Percentiles rank a stretch among this genome's conserved stretches.
These are phyloP conservation scores for Chrysolina haemoptera DNA, from an alignment of 2,888 invertebrate species.

Conservation along the genomic window DNA sequence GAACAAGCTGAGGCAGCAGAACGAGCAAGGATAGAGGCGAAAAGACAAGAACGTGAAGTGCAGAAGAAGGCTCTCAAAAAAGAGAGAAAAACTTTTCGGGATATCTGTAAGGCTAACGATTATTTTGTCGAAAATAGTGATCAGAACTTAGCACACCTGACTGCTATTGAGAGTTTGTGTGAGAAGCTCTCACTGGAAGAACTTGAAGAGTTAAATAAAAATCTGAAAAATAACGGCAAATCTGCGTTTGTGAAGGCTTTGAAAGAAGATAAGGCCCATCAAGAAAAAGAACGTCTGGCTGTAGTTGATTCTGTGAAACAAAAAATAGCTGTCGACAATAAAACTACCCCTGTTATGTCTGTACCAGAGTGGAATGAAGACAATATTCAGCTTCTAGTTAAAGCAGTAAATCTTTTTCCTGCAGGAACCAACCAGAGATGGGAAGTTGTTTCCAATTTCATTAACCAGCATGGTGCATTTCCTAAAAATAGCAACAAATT, in stretches of 20 bases:
- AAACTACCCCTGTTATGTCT: conserved; percentile 69
- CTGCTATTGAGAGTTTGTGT: conserved; percentile 92
- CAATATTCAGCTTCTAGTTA: conserved; percentile 91
- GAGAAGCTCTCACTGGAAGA: conserved; percentile 82
- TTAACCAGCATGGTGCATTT: conserved; percentile 87
- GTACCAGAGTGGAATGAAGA: conserved; percentile 85
- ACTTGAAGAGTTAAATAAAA: conserved; percentile 83
- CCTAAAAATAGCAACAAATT: conserved; percentile 74
- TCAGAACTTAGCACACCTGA: conserved; percentile 87
- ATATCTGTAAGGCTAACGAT: conserved; percentile 84
- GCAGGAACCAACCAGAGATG: conserved; percentile 94
- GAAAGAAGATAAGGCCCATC: conserved; percentile 80
- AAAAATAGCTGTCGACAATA: conserved; percentile 68
- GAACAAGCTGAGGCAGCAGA: conserved; percentile 87
- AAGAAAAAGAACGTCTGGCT: conserved; percentile 84
- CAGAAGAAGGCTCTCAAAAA: conserved; percentile 89
- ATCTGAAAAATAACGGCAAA: conserved; percentile 77
- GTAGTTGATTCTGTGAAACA: conserved; percentile 72
- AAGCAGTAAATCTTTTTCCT: conserved; percentile 97
- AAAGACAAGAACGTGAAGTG: conserved; percentile 88
- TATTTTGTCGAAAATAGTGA: conserved; percentile 83
- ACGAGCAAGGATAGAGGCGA: conserved; percentile 84
- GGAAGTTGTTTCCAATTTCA: conserved; percentile 92
- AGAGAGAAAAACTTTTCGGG: conserved; percentile 86
- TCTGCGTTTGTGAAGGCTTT: conserved; percentile 79